Evolutionary conservation across 1,140 invertebrate species (phyloP).

Genomic region (Caenorhabditis briggsae): DNA sequence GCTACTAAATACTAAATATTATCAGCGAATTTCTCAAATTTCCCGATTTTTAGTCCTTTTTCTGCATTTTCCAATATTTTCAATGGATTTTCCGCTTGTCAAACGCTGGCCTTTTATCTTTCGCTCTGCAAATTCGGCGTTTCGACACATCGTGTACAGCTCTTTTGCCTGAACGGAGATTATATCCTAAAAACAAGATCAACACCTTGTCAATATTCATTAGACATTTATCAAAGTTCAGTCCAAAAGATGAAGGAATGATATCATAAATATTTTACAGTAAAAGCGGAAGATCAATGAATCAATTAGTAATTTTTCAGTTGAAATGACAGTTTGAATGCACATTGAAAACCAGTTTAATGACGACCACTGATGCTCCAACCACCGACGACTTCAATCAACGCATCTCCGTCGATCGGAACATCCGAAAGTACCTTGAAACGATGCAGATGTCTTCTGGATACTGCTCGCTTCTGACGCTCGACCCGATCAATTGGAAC

Average conservation of each 20-base stretch:
- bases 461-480: background rate
- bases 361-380: background rate
- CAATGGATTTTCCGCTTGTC: too few species aligned
- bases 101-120: too few species aligned
- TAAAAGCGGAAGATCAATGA: background rate
- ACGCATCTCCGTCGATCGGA: background rate
- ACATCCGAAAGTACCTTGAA: background rate
- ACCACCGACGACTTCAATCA: background rate
- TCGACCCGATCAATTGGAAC: constrained; percentile 26
- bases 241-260: background rate
- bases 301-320: background rate
- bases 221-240: background rate
- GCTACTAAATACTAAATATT: too few species aligned
- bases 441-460: constrained; percentile 16
- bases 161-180: too few species aligned
- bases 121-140: too few species aligned
- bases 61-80: too few species aligned
- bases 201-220: background rate
- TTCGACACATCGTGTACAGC: too few species aligned
- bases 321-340: background rate
- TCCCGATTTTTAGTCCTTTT: too few species aligned
- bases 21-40: too few species aligned
- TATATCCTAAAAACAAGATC: background rate
- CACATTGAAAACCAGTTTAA: background rate
- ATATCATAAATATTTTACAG: constrained; percentile 6